A percentile compares a stretch with the other conserved stretches of the same genome.
Conservation (phyloP, 30 jellyfish, hydroid and myxozoan species). For the Pseudorhiza aurosa region DNA sequence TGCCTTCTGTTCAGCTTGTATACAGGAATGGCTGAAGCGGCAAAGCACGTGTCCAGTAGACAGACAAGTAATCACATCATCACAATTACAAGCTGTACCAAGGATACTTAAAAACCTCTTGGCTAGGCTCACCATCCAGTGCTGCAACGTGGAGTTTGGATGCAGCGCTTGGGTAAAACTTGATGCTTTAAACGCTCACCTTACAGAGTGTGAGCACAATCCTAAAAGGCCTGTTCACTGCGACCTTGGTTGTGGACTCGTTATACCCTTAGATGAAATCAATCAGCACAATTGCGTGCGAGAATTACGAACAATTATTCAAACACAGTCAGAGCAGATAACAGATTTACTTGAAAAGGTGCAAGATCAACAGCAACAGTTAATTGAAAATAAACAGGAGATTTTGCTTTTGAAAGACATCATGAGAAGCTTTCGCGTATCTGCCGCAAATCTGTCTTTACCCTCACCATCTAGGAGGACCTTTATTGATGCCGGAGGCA, state of each 20-base stretch:
- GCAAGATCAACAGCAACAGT: conserved; percentile 87
- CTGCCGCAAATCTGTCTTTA: conserved; percentile 80
- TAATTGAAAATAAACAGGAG: conserved; percentile 84
- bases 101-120: conserved; percentile 92
- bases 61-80: conserved; percentile 78
- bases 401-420: conserved; percentile 80
- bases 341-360: conserved; percentile 82
- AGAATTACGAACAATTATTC: conserved; percentile 84
- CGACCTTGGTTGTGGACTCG: conserved; percentile 95
- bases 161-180: conserved; percentile 87
- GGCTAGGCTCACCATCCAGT: conserved; percentile 84
- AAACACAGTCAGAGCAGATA: conserved; percentile 87
- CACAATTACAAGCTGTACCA: conserved; percentile 92
- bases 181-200: conserved; percentile 84
- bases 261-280: conserved; percentile 87
- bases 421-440: conserved; percentile 88
- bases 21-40: conserved; percentile 91
- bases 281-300: conserved; percentile 94
- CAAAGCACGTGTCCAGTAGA: conserved; percentile 99
- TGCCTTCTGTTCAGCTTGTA: conserved; percentile 96
- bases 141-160: conserved; percentile 90
- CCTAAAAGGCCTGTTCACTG: conserved; percentile 98
- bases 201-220: conserved; percentile 88
- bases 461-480: conserved; percentile 82
- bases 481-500: conserved; percentile 79